Base-by-base conservation (phyloP, 2,113 vertebrate genomes). In the Pimephales promelas region DNA sequence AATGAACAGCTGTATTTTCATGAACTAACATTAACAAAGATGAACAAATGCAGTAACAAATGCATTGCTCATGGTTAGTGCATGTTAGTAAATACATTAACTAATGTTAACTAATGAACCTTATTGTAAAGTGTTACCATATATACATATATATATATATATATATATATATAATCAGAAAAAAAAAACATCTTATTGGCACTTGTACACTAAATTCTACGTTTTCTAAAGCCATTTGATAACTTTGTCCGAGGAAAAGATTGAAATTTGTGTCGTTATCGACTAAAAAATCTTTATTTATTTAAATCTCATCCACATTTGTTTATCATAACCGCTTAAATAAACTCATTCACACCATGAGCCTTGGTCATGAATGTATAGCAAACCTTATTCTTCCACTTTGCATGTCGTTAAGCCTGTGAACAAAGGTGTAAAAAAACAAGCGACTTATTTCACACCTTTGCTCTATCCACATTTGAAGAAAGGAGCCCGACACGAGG, bases 401-500 rank as follows among this genome's bases (percentile, higher is more conserved):
- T 56, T 36, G 14, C 18, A 4, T 22, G 10, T 22, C 31, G 11
- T 80, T 43, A 56, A 83, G 34, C 10, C 68, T 13, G 22, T 14
- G 31, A 43, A 31, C 16, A 72, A 73, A 73, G 56, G 31, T 54
- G 31, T 18, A 34, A 73, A 64, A 64, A 77, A 82, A 28, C 64
- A 62, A 77, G 66, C 22, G 8, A 77, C 79, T 82, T 71, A 54
- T 62, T 57, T 85, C 84, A 45, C 31, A 79, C 45, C 71, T 45
- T 80, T 77, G 54, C 82, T 79, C 79, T 52, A 34, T 85, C 59
- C 84, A 82, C 68, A 40, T 76, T 26, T 82, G 52, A 59, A 59
- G 71, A 61, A 72, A 75, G 72, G 77, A 57, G 61, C 83, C 79
- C 26, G 57, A 56, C 20, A 22, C 85, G 83, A 88, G 73, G 86